Percentiles rank a stretch among this genome's conserved stretches.
Conservation (phyloP, 2,113 vertebrate genomes). For the Peromyscus californicus region DNA sequence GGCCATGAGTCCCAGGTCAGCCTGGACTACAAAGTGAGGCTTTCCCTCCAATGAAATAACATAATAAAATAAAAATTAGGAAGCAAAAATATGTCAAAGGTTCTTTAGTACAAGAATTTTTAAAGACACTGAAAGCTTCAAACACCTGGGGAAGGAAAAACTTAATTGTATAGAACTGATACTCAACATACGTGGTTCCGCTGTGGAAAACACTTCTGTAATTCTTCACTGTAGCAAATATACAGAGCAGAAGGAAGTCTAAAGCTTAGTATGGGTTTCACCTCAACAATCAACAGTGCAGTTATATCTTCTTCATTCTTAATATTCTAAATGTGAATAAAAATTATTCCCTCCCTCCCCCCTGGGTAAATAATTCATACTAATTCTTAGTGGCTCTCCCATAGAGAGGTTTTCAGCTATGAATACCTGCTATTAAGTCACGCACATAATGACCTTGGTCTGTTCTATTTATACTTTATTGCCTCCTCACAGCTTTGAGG, state of each 20-base stretch:
- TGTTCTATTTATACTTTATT: background rate
- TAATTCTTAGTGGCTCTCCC: background rate
- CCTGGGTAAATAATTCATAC: background rate
- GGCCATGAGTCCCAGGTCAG: background rate
- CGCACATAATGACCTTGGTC: background rate
- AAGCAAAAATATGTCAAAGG: background rate
- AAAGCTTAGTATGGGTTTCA: background rate
- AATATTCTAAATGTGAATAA: constrained; percentile 32
- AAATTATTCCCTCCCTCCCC: background rate
- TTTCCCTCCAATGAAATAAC: background rate
- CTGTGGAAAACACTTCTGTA: background rate
- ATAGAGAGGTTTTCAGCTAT: background rate
- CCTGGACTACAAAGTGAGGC: background rate
- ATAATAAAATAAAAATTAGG: background rate
- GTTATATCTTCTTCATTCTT: constrained; percentile 29
- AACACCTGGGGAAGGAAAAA: background rate
- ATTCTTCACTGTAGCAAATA: constrained; percentile 17
- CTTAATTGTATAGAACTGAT: background rate
- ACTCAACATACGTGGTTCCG: background rate
- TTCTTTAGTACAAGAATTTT: background rate
- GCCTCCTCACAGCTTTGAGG: background rate
- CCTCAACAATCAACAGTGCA: background rate
- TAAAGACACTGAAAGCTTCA: constrained; percentile 27
- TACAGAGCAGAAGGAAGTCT: background rate
- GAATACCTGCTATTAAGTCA: background rate